phyloP scores from a whole-genome alignment of 2,797 vertebrate species.

The Sciaenops ocellatus region DNA sequence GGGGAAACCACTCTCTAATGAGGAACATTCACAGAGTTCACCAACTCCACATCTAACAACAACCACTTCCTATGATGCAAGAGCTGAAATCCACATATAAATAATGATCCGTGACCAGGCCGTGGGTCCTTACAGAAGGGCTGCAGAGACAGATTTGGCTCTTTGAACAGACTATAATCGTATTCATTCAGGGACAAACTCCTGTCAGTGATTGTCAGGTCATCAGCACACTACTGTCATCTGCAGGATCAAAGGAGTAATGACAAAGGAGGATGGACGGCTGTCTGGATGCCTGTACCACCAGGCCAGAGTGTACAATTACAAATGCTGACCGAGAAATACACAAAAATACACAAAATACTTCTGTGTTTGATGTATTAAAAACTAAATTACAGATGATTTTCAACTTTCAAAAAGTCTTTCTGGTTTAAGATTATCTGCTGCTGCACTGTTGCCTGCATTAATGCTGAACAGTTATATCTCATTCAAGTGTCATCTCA shows the following conservation, averaged over 20 bases:
- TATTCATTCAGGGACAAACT: neutral
- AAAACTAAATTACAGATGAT: neutral
- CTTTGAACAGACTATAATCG: neutral
- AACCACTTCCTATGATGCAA: conserved; percentile 14
- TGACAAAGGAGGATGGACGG: conserved; percentile 20
- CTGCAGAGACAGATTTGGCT: neutral
- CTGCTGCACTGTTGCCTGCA: neutral
- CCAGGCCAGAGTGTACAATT: neutral
- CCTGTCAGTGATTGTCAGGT: conserved; percentile 26
- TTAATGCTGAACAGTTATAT: neutral
- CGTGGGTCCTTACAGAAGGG: neutral
- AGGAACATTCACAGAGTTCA: conserved; percentile 42
- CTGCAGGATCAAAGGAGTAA: conserved; percentile 65
- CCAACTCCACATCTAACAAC: conserved; percentile 32
- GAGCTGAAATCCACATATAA: conserved; percentile 12
- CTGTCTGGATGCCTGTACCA: conserved; percentile 7
- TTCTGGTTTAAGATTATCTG: neutral
- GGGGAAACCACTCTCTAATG: conserved; percentile 33
- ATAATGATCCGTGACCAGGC: neutral
- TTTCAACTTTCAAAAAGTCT: neutral
- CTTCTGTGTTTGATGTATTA: neutral
- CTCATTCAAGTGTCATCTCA: neutral
- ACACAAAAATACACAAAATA: neutral
- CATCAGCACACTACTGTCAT: conserved; percentile 66
- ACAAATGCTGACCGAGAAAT: neutral